Base-by-base conservation (phyloP, 2,113 vertebrate species). In the Spea bombifrons region DNA sequence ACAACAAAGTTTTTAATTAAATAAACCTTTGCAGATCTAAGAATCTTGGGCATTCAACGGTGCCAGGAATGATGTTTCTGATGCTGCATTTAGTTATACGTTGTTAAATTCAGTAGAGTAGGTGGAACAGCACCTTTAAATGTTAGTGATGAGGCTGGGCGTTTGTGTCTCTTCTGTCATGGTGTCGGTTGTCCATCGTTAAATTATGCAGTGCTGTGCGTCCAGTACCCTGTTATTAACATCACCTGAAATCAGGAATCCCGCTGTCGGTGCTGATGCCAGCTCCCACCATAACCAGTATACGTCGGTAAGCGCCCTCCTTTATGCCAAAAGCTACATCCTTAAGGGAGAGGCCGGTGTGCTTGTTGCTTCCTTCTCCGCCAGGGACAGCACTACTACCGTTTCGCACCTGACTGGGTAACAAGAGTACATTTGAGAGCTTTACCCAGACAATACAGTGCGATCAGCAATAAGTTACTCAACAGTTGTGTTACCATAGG, bases 221-320 rank as follows among this genome's bases (percentile, higher is more conserved):
- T 53, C 7, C 50, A 53, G 1, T 10, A 10, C 10, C 10, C 50
- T 10, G 10, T 53, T 10, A 53, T 53, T 7, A 59, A 59, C 15
- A 12, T 76, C 75, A 97, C 96, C 96, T 96, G 86, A 99, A 99
- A 76, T 99, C 97, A 0, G 96, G 96, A 83, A 99, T 96, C 77
- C 97, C 96, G 0, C 97, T 98, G 1, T 96, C 94, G 0, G 96
- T 99, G 88, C 96, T 98, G 79, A 99, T 96, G 30, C 96, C 97
- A 0, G 97, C 97, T 0, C 97, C 97, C 0, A 88, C 94, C 96
- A 99, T 98, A 88, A 93, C 96, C 83, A 97, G 90, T 13, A 98
- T 90, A 9, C 88, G 87, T 9, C 8, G 87, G 78, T 88, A 94
- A 66, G 87, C 83, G 83, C 76, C 65, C 64, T 90, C 83, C 79